Evolutionary conservation across 1,140 invertebrate genomes (phyloP), one percentile per base, ranked within the genome.

Genomic region (Rhyacophila brunnea): DNA sequence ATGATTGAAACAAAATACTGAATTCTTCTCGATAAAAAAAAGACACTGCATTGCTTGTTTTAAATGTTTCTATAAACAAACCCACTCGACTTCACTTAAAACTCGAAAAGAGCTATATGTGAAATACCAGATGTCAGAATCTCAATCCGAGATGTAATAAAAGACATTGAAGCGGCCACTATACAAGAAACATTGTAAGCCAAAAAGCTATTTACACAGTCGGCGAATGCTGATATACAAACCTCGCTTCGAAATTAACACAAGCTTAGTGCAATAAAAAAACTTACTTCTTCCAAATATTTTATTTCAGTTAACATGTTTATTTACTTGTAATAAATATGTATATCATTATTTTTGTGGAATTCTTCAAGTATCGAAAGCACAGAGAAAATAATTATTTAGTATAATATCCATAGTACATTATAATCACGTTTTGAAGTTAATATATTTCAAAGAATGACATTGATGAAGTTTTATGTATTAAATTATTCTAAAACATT

Each of bases 401-500:
- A 28, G 23, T 28, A 28, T 28, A 35, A 35, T n/a, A 40, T 40
- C 15, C 38, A 40, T 40, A 40, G 11, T 40, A 40, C 38, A 40
- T 40, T n/a, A 40, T 17, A 15, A 45, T 17, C 17, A 45, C 6
- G 10, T 45, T 45, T 45, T 45, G 17, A 19, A 17, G 18, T 45
- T n/a, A n/a, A 10, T 34, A 34, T 50, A 58, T 51, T 32, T 58
- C 17, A 40, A 58, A 58, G 55, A 46, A 38, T 48, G 43, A 51
- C 46, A 51, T 34, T 45, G 7, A 45, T 28, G 23, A 35, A 58
- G 50, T 43, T 50, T 28, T 40, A 50, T 38, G 35, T 36, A 42
- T 40, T 57, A 49, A 57, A 40, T 57, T 48, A 58, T 50, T 58
- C 40, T 50, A 58, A 20, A 58, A 36, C 43, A 58, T 57, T 53